Evolutionary conservation across 1,140 invertebrate species (phyloP), one percentile per base, ranked within the genome.

Genomic region (Papilio xuthus): DNA sequence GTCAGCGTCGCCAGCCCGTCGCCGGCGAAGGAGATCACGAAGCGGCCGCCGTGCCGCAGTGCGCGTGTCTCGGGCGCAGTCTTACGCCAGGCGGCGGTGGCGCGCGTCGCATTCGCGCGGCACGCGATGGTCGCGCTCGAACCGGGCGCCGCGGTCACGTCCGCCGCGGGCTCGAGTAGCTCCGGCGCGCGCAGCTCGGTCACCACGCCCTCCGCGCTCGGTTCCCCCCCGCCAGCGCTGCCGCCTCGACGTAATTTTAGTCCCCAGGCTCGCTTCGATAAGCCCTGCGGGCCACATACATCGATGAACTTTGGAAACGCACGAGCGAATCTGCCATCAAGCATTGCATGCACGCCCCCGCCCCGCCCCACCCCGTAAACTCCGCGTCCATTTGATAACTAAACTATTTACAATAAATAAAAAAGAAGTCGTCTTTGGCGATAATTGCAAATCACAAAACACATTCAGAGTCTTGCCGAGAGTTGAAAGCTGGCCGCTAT

Each of bases 251-350:
- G 86, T 79, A 93, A 79, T 82, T 92, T 91, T 83, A 92, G 78
- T 6, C 95, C 95, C 96, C 96, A 96, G 0, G 95, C 95, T 63
- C 90, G 87, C 84, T 92, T 92, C 79, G 90, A 89, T 80, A 92
- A 81, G 28, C 92, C 92, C 92, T 93, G 89, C 81, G 82, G 82
- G 78, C 79, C 77, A 82, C 79, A 88, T 78, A 90, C 83, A 81
- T 63, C 53, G 79, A 80, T 82, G 75, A 82, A 80, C 73, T 72
- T 70, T 47, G 67, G 70, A 72, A 79, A 26, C 32, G 47, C 80
- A 32, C 47, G 67, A 63, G 23, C 63, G 50, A 78, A 72, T 32
- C 56, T 74, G 75, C 78, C 91, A 89, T 88, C 89, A 79, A 78
- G 78, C 81, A 88, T 91, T 92, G 90, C 92, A 92, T 87, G 91